Base-by-base conservation (phyloP, 2,797 vertebrate genomes). In the Oryzias sinensis region DNA sequence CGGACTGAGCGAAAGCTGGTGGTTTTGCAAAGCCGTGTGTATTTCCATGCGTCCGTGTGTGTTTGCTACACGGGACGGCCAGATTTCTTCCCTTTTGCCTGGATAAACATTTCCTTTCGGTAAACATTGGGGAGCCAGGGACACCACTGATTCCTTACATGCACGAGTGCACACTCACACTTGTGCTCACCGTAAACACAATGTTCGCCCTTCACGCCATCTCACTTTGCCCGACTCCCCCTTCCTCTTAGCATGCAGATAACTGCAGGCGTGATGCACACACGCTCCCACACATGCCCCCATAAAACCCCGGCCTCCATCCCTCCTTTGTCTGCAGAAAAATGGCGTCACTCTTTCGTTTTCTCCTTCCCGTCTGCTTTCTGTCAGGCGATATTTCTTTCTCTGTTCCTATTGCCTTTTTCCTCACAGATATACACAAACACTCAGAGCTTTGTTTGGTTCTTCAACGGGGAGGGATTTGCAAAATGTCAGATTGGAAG, bases 31-130 rank as follows among this genome's bases (percentile, higher is more conserved):
- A 47, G 22, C 18, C 44, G 44, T 27, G 56, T 56, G 18, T 62
- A 44, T 70, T 17, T 43, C 33, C 48, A 24, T 48, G 16, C 49
- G 47, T 68, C 51, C 49, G 46, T 48, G 67, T 66, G 77, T 86
- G 85, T 85, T 79, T 89, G 87, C 79, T 72, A 69, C 79, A 64
- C 42, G 57, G 77, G 78, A 72, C 68, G 57, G 77, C 57, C 61
- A 69, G 62, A 82, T 89, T 90, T 87, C 85, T 89, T 91, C 81
- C 88, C 80, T 84, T 83, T 82, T 80, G 75, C 81, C 77, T 81
- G 88, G 88, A 91, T 89, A 92, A 90, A 91, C 85, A 90, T 91
- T 91, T 92, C 88, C 89, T 90, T 83, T 79, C 79, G 81, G 88
- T 88, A 88, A 89, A 90, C 88, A 87, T 61, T 66, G 79, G 67